Base-by-base conservation (phyloP, 2,888 invertebrate genomes). In the Andrena marginata region DNA sequence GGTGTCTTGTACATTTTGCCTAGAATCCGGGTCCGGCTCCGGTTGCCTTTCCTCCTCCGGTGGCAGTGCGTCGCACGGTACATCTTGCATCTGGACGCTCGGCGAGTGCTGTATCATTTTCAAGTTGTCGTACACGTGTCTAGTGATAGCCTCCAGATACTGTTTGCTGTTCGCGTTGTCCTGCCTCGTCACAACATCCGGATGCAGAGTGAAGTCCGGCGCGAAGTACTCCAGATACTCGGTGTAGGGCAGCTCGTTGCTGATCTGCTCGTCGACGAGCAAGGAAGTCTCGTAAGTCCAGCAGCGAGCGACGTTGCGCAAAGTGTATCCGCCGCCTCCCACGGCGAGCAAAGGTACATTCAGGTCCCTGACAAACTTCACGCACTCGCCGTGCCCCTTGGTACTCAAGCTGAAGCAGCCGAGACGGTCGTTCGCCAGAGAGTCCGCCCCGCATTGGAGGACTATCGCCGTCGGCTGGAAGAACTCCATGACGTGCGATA, bases 231-330 rank as follows among this genome's bases (percentile, higher is more conserved):
- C 99, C 76, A 99, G 95, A 93, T 99, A 99, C 93, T 99, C 99
- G 0, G 98, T 98, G 93, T 98, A 97, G 0, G 99, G 99, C 54
- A 99, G 95, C 92, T 99, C 99, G 93, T 99, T 98, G 67, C 97
- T 97, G 77, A 99, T 98, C 80, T 96, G 97, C 91, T 99, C 98
- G 91, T 99, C 99, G 0, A 99, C 96, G 1, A 99, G 94, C 0
- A 99, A 94, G 0, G 99, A 98, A 0, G 99, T 99, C 94, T 99
- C 99, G 91, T 99, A 99, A 0, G 99, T 99, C 99, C 99, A 99
- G 94, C 99, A 99, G 4, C 99, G 96, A 0, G 99, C 99, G 0
- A 99, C 99, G 94, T 99, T 99, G 35, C 99, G 95, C 31, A 99
- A 95, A 0, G 99, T 99, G 94, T 99, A 99, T 1, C 97, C 96